These are phyloP conservation scores for Eubasilissa splendida DNA, from an alignment of 2,888 invertebrate genomes.

Conservation along the genomic window DNA sequence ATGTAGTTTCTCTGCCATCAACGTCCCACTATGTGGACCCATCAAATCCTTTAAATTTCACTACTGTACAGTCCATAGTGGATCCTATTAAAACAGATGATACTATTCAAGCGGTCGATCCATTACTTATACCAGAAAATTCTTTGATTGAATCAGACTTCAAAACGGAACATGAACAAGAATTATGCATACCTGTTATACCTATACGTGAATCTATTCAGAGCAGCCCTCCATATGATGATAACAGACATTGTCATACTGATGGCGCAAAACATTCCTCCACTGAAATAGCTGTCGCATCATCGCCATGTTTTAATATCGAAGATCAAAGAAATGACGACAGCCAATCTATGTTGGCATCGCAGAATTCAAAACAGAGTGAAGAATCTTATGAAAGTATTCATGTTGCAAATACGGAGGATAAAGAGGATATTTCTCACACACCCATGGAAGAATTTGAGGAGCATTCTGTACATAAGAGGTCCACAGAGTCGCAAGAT, in stretches of 20 bases:
- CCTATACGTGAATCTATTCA: conserved; percentile 47
- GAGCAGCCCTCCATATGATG: not conserved
- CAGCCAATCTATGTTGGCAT: not conserved
- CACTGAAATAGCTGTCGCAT: not conserved
- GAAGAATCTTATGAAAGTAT: conserved; percentile 16
- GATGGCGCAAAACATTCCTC: not conserved
- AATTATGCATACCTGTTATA: conserved; percentile 46
- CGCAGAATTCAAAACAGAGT: not conserved
- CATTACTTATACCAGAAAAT: conserved; percentile 68
- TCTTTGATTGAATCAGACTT: conserved; percentile 62
- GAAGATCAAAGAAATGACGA: not conserved
- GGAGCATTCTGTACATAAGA: conserved; percentile 25
- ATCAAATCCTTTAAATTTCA: conserved; percentile 68
- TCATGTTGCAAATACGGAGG: not conserved
- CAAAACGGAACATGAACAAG: conserved; percentile 64
- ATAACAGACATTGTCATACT: not conserved
- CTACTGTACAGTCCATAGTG: conserved; percentile 66
- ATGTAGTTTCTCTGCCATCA: conserved; percentile 37
- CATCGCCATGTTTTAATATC: conserved; percentile 10
- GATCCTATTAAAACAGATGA: conserved; percentile 65
- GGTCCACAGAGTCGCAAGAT: conserved; percentile 28
- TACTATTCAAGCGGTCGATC: conserved; percentile 66
- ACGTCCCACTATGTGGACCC: conserved; percentile 68
- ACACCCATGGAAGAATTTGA: conserved; percentile 3
- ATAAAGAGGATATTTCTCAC: not conserved